A percentile compares a stretch with the other conserved stretches of the same genome.
These are phyloP conservation scores for Thryonomys swinderianus DNA, from an alignment of 2,113 vertebrate species.

Conservation along the genomic window DNA sequence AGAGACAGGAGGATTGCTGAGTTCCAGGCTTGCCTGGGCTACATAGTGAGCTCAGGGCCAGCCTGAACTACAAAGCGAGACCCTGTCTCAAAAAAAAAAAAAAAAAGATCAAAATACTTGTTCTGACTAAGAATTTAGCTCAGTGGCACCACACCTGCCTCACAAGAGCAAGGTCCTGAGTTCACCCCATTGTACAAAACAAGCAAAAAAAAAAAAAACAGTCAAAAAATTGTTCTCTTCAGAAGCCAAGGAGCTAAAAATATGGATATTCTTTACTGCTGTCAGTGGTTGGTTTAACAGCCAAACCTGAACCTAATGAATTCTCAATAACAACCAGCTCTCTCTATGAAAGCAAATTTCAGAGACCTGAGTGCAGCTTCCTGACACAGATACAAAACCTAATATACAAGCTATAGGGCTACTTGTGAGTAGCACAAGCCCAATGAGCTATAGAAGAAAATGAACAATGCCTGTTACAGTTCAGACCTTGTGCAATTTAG, in stretches of 20 bases:
- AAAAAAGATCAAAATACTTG: neutral
- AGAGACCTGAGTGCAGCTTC: neutral
- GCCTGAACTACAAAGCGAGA: too few species aligned
- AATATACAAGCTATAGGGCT: too few species aligned
- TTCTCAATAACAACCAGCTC: neutral
- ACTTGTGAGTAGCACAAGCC: neutral
- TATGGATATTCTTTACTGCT: neutral
- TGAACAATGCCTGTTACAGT: neutral
- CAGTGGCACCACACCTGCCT: too few species aligned
- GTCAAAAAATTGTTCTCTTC: neutral
- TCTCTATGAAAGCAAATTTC: neutral
- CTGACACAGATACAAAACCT: neutral
- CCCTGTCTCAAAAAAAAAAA: too few species aligned
- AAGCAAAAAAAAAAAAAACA: neutral
- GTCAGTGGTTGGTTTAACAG: neutral
- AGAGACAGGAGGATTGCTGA: too few species aligned
- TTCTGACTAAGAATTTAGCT: neutral
- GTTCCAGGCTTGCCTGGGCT: too few species aligned
- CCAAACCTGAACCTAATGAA: neutral
- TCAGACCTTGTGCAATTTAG: neutral
- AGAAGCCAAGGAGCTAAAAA: neutral
- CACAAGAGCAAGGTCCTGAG: too few species aligned
- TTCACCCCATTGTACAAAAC: too few species aligned
- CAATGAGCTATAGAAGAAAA: neutral
- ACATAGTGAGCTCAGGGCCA: too few species aligned